These are phyloP conservation scores for Hemicordylus capensis DNA, from an alignment of 2,113 vertebrate genomes.

Conservation along the genomic window DNA sequence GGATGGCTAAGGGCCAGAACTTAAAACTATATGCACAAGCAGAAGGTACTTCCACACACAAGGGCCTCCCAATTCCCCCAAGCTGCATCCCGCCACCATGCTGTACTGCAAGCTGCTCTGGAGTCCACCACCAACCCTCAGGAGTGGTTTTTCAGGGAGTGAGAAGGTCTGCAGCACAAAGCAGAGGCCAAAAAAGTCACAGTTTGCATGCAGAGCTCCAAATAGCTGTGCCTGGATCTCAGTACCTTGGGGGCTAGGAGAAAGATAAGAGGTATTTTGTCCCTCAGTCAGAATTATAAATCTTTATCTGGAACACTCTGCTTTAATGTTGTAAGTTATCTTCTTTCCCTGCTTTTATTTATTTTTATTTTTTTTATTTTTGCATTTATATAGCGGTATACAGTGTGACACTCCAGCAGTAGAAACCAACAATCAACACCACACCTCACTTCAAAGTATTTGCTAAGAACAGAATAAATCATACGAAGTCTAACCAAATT, in stretches of 20 bases:
- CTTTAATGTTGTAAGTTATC: background rate
- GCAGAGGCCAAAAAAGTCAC: too few relatives aligned
- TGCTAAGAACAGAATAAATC: background rate
- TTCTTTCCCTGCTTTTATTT: background rate
- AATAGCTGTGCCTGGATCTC: too few relatives aligned
- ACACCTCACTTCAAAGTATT: background rate
- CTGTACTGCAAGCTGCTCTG: background rate
- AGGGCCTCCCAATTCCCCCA: too few relatives aligned
- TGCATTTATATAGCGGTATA: too few relatives aligned
- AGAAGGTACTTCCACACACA: too few relatives aligned
- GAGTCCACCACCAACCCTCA: background rate
- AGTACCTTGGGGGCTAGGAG: too few relatives aligned
- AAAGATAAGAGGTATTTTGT: too few relatives aligned
- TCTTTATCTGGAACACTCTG: background rate
- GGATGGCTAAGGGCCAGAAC: background rate
- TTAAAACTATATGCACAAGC: background rate
- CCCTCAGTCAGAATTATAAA: background rate
- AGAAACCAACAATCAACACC: background rate
- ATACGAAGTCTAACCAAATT: background rate
- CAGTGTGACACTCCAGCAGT: background rate
- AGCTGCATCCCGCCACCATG: background rate
- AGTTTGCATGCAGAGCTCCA: too few relatives aligned
- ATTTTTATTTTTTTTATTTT: too few relatives aligned
- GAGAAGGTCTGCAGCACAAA: background rate
- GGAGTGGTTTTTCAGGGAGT: background rate